phyloP scores from a whole-genome alignment of 2,888 invertebrate species.

The Amphipoea oculea region DNA sequence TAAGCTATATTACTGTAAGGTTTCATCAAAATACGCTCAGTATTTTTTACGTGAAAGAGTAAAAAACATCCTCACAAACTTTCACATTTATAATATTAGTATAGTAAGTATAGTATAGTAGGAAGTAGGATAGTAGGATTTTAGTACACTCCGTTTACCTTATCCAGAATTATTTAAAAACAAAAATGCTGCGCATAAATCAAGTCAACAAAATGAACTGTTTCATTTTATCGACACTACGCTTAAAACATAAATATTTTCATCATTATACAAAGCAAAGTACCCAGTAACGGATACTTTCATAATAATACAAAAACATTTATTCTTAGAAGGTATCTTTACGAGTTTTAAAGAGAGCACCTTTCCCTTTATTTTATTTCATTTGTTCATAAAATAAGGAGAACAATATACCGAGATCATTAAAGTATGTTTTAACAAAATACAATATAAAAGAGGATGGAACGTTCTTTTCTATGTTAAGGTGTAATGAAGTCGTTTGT shows the following conservation, averaged over 20 bases:
- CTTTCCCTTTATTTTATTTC: slow-evolving; percentile 41
- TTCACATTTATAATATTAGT: too few relatives aligned
- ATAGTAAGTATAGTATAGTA: too few relatives aligned
- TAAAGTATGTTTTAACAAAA: slow-evolving; percentile 57
- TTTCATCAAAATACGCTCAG: too few relatives aligned
- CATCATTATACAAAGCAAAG: slow-evolving; percentile 19
- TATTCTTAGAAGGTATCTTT: slow-evolving; percentile 44
- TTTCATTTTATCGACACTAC: too few relatives aligned
- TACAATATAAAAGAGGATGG: slow-evolving; percentile 54
- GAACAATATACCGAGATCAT: slow-evolving; percentile 52
- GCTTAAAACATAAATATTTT: background rate
- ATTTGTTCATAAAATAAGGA: slow-evolving; percentile 58
- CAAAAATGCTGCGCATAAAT: background rate
- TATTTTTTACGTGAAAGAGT: too few relatives aligned
- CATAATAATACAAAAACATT: slow-evolving; percentile 27
- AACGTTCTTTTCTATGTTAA: slow-evolving; percentile 18
- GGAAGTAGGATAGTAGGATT: too few relatives aligned
- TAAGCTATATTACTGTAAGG: too few relatives aligned
- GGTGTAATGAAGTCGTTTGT: slow-evolving; percentile 44
- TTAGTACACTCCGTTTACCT: background rate
- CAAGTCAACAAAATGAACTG: background rate
- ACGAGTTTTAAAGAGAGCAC: slow-evolving; percentile 56
- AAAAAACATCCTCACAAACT: too few relatives aligned
- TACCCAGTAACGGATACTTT: slow-evolving; percentile 25
- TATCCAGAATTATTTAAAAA: background rate